A percentile compares a stretch with the other conserved stretches of the same genome.
Conservation (phyloP, 2,797 vertebrate species). For the Somateria mollissima region DNA sequence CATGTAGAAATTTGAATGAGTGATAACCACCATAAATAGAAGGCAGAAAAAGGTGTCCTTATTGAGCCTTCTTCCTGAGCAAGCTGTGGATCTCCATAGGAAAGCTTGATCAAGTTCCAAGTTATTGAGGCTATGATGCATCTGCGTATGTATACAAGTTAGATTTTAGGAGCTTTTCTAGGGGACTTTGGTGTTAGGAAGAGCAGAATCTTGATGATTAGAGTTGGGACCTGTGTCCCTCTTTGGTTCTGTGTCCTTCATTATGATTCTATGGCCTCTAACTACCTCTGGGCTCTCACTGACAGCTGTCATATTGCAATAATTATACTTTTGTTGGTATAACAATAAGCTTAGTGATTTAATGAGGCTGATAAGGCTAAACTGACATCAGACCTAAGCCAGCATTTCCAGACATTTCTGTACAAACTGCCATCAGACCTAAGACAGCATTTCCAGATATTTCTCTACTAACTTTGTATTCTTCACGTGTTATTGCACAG, state of each 20-base stretch:
- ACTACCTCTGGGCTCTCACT: neutral
- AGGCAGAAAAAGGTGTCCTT: neutral
- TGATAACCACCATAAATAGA: neutral
- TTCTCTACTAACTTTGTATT: neutral
- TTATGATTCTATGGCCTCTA: neutral
- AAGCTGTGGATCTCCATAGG: neutral
- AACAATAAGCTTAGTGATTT: neutral
- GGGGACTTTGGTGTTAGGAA: neutral
- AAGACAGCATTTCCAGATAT: neutral
- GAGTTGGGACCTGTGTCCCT: neutral
- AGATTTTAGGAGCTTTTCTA: neutral
- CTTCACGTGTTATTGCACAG: neutral
- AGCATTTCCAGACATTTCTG: neutral
- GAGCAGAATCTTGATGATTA: neutral
- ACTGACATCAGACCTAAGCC: neutral
- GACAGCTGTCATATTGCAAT: neutral
- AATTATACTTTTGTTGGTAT: neutral
- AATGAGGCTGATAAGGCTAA: neutral
- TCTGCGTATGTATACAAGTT: neutral
- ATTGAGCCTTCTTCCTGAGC: neutral
- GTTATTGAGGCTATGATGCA: neutral
- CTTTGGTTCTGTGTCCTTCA: neutral
- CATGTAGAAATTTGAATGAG: neutral
- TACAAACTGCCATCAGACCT: neutral
- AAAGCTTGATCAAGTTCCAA: neutral